Evolutionary conservation across 2,797 vertebrate genomes (phyloP).

Genomic region (Pogonophryne albipinna): DNA sequence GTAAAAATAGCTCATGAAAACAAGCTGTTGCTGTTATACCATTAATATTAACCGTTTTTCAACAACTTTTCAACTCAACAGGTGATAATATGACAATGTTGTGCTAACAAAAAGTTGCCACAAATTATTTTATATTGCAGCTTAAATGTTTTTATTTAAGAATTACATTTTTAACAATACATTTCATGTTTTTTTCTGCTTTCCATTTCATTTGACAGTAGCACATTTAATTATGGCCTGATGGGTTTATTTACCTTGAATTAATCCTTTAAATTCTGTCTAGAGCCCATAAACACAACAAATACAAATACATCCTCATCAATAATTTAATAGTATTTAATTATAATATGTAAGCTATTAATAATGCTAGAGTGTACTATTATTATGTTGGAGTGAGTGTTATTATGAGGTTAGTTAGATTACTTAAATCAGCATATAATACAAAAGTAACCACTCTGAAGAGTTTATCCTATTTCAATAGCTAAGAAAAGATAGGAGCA

Average conservation of each 20-base stretch:
- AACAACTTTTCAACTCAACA: background rate
- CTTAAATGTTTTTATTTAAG: background rate
- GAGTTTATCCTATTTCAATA: background rate
- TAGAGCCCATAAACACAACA: no score
- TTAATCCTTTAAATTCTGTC: no score
- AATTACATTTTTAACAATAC: background rate
- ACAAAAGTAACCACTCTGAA: background rate
- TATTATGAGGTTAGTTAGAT: background rate
- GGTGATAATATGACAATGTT: background rate
- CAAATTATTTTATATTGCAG: background rate
- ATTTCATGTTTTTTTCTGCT: background rate
- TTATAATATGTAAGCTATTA: no score
- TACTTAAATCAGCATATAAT: background rate
- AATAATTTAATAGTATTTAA: no score
- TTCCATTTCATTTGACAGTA: background rate
- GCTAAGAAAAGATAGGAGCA: conserved; percentile 10
- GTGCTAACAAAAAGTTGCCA: background rate
- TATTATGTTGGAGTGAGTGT: no score
- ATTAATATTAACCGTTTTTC: background rate
- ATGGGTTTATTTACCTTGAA: background rate
- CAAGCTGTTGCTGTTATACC: background rate
- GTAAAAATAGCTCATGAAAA: no score
- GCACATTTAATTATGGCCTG: background rate
- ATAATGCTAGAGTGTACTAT: no score
- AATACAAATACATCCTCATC: no score